These are phyloP conservation scores for Hydrotaea cyrtoneurina DNA, from an alignment of 2,888 invertebrate species.

Conservation along the genomic window DNA sequence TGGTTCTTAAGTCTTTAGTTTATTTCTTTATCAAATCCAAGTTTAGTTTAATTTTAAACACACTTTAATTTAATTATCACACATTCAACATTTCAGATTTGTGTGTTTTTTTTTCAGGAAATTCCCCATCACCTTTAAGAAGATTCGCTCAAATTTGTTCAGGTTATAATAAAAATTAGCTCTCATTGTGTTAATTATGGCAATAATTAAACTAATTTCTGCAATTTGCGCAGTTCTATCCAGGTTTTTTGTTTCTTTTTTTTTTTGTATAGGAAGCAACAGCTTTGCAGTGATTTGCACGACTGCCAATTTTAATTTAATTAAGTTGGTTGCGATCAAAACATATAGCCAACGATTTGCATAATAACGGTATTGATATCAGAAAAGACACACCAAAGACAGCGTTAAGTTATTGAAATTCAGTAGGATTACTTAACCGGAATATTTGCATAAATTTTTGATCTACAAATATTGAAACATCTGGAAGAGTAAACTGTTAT, in stretches of 20 bases:
- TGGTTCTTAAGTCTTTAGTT: too few relatives aligned
- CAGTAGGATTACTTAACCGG: background rate
- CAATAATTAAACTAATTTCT: constrained; percentile 3
- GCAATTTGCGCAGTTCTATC: constrained; percentile 2
- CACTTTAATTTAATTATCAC: background rate
- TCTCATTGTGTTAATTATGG: constrained; percentile 2
- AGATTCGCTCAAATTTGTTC: background rate
- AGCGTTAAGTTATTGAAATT: background rate
- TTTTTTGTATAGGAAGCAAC: background rate
- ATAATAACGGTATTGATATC: background rate
- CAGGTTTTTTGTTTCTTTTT: background rate
- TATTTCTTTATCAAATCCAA: too few relatives aligned
- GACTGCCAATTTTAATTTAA: background rate
- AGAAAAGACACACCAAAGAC: background rate
- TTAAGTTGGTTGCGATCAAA: background rate
- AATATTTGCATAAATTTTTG: background rate
- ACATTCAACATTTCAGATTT: background rate
- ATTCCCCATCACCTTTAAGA: background rate
- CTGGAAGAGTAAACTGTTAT: background rate
- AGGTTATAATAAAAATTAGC: constrained; percentile 2
- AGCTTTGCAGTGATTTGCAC: background rate
- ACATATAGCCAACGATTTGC: background rate
- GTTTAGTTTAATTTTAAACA: too few relatives aligned
- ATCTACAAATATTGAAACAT: background rate
- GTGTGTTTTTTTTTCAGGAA: background rate